Evolutionary conservation across 2,888 invertebrate genomes (phyloP), one percentile per base, ranked within the genome.

Genomic region (Listrodromus nycthemerus): DNA sequence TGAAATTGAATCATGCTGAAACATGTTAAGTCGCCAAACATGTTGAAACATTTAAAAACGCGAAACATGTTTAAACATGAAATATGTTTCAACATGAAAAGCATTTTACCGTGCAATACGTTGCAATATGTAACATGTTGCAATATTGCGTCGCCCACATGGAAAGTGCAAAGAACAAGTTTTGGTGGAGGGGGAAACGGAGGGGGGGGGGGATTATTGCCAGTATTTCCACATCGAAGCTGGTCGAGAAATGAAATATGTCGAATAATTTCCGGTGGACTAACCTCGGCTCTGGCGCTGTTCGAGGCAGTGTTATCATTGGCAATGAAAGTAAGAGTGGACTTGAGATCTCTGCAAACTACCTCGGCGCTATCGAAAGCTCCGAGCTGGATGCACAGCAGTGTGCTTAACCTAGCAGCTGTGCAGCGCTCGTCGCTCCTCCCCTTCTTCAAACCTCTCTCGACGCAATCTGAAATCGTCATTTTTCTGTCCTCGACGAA

Each of bases 381-480:
- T 45, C 97, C 97, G 84, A 98, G 95, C 94, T 99, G 99, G 6
- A 98, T 94, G 83, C 98, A 97, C 0, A 99, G 93, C 27, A 98
- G 93, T 0, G 97, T 96, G 0, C 97, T 96, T 63, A 98, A 93
- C 70, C 96, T 96, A 0, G 98, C 98, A 0, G 98, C 98, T 19
- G 96, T 96, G 0, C 95, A 95, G 91, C 96, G 96, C 93, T 99
- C 99, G 0, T 95, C 96, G 2, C 96, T 96, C 58, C 96, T 96
- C 0, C 98, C 98, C 78, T 97, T 96, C 85, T 97, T 96, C 91
- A 99, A 94, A 76, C 97, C 96, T 63, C 96, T 95, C 89, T 98
- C 96, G 75, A 98, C 94, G 83, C 96, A 95, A 93, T 99, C 98
- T 45, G 96, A 95, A 24, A 99, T 94, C 0, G 97, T 97, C 88